A percentile compares a stretch with the other conserved stretches of the same genome.
phyloP scores from a whole-genome alignment of 2,797 vertebrate genomes.

The Menidia menidia region DNA sequence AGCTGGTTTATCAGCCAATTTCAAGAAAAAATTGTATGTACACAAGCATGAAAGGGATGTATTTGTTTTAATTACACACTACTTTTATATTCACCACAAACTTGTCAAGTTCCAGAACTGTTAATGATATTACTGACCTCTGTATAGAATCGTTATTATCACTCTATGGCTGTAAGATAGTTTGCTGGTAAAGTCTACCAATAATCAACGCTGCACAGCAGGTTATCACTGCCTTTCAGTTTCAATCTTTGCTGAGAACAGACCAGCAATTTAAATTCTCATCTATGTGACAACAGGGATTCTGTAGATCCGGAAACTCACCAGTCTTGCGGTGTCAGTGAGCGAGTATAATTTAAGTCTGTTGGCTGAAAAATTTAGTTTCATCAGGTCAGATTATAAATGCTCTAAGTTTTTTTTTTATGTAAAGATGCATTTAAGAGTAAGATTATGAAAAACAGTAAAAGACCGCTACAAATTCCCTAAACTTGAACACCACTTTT shows the following conservation, averaged over 20 bases:
- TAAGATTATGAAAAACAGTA: background rate
- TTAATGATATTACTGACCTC: background rate
- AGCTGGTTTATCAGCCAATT: too few species aligned
- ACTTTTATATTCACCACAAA: background rate
- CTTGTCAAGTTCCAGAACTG: background rate
- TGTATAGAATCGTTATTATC: background rate
- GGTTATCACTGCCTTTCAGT: background rate
- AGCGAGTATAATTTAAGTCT: background rate
- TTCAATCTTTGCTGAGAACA: background rate
- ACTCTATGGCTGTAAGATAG: background rate
- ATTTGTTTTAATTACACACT: background rate
- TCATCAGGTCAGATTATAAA: background rate
- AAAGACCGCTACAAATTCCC: background rate
- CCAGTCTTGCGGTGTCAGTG: background rate
- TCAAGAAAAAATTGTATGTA: too few species aligned
- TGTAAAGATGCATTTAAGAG: background rate
- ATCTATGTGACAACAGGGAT: background rate
- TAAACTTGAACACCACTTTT: slow-evolving; percentile 25
- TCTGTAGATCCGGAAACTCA: background rate
- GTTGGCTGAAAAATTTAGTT: background rate
- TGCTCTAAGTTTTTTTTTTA: background rate
- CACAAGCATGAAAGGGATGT: too few species aligned
- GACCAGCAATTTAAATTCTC: background rate
- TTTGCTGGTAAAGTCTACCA: background rate
- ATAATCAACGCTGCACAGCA: background rate